Base-by-base conservation (phyloP, 2,113 vertebrate species). In the Eretmochelys imbricata region DNA sequence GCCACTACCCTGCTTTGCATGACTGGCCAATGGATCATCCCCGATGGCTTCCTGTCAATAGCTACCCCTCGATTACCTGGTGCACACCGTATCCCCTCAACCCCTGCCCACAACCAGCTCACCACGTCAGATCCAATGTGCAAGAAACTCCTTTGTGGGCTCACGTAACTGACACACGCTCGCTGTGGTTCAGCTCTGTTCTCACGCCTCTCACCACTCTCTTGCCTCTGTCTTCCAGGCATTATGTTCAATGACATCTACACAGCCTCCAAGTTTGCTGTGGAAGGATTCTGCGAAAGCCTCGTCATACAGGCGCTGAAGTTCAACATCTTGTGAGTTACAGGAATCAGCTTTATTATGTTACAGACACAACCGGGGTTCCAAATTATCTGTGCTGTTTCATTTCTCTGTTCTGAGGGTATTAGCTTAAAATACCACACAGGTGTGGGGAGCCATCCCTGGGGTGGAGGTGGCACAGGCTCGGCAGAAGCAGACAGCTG, bases 281-380 rank as follows among this genome's bases (percentile, higher is more conserved):
- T 98, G 93, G 98, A 98, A 82, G 98, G 98, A 50, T 99, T 99
- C 95, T 99, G 98, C 2, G 98, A 99, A 97, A 99, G 98, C 91
- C 94, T 99, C 50, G 97, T 98, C 80, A 97, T 98, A 51, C 98
- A 98, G 97, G 96, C 97, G 0, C 75, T 98, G 98, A 98, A 97
- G 95, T 98, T 98, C 98, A 98, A 98, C 5, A 96, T 98, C 86
- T 97, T 97, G 98, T 98, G 98, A 98, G 98, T 98, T 87, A 1
- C 1, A 11, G 90, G 59, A 6, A 12, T 1, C 2, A 12, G 57
- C 12, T 25, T 57, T 57, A 24, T 2, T 17, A 24, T 10, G 24
- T 25, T 24, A 12, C 57, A 35, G 65, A 5, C 65, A 35, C 19
- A 19, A 4, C n/a, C 35, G 4, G n/a, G 65, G 62, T n/a, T n/a